Evolutionary conservation across 2,888 invertebrate species (phyloP).

Genomic region (Antitype chi): DNA sequence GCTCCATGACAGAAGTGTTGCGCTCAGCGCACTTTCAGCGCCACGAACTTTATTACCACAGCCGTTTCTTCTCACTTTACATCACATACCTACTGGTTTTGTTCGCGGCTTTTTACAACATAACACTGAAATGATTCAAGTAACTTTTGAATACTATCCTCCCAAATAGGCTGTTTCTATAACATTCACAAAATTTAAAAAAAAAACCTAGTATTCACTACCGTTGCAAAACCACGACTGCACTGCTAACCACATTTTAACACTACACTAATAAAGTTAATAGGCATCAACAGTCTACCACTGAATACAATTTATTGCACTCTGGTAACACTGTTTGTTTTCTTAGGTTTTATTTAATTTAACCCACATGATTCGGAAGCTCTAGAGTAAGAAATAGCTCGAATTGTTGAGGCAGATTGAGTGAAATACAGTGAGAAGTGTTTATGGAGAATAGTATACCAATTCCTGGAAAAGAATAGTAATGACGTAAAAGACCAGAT

Average conservation of each 20-base stretch:
- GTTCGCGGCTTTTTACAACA: neutral
- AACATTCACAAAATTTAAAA: neutral
- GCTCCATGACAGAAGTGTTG: neutral
- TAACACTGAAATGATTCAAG: neutral
- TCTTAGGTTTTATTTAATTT: constrained; percentile 45
- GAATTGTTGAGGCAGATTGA: constrained; percentile 11
- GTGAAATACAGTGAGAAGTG: neutral
- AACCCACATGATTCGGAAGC: constrained; percentile 15
- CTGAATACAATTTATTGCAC: constrained; percentile 43
- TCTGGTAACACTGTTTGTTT: constrained; percentile 41
- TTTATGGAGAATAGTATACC: neutral
- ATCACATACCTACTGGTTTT: no score
- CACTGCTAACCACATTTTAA: constrained; percentile 38
- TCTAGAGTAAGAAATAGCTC: neutral
- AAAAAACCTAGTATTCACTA: neutral
- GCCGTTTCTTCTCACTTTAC: neutral
- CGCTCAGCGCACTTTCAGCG: neutral
- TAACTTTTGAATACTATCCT: neutral
- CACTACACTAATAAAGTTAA: constrained; percentile 33
- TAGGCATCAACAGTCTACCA: constrained; percentile 19
- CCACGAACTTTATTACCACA: neutral
- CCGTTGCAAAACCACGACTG: constrained; percentile 7
- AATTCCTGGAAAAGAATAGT: neutral
- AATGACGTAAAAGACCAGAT: no score
- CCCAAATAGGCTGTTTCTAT: neutral